Evolutionary conservation across 1,140 invertebrate genomes (phyloP), one percentile per base, ranked within the genome.

Genomic region (Cyrtorhinus lividipennis): DNA sequence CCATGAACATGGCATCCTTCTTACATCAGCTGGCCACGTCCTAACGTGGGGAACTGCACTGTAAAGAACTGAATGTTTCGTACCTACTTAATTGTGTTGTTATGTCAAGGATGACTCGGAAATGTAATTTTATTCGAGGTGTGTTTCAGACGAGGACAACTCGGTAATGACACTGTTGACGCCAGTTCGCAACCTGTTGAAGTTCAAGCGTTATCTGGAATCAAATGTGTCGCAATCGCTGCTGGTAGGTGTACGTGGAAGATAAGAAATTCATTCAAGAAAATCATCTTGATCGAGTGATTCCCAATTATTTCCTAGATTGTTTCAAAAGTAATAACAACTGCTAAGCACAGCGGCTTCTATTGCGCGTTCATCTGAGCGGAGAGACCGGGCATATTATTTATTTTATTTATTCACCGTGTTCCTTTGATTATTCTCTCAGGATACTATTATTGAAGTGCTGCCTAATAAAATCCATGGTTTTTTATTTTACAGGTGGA

Each of bases 31-130:
- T 69, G 89, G 90, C 0, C 77, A 79, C 66, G 78, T 94, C 62
- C 91, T 85, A 69, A 83, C 82, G 15, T 89, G 84, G 81, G 91
- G 90, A 53, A 80, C 80, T 69, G 87, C 89, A 68, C 86, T 85
- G 87, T 90, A 79, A 73, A n/a, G 74, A 74, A 56, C 45, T 56
- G 30, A 62, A 60, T 56, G 64, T 61, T 57, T 59, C 18, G 24
- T n/a, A 18, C 26, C 2, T 12, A 24, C 20, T 1, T 5, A 62
- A 53, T 48, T 48, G 13, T 48, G 18, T 48, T 44, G 38, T 48
- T n/a, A n/a, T n/a, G n/a, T n/a, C n/a, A n/a, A n/a, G n/a, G n/a
- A n/a, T n/a, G n/a, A n/a, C n/a, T n/a, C n/a, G n/a, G n/a, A n/a
- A n/a, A n/a, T n/a, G n/a, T n/a, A n/a, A n/a, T n/a, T n/a, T n/a